phyloP scores from a whole-genome alignment of 2,888 invertebrate species.

The Ethmia dodecea region DNA sequence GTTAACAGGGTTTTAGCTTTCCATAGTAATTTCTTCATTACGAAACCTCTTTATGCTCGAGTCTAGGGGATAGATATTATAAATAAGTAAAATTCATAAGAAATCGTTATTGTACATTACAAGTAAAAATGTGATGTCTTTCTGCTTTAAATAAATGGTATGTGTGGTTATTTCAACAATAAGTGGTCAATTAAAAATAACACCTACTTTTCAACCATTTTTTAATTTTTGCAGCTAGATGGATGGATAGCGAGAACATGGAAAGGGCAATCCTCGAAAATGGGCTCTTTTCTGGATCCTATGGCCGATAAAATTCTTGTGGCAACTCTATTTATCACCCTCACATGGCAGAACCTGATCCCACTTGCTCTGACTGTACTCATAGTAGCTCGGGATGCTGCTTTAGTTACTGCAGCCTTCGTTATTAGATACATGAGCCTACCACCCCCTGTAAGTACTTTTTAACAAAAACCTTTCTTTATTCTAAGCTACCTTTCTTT shows the following conservation, averaged over 20 bases:
- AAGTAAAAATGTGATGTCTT: too few relatives aligned
- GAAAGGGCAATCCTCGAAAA: slow-evolving; percentile 92
- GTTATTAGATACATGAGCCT: slow-evolving; percentile 94
- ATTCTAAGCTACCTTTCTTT: too few relatives aligned
- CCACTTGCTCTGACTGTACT: slow-evolving; percentile 88
- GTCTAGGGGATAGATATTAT: too few relatives aligned
- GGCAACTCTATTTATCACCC: slow-evolving; percentile 90
- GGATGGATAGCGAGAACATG: slow-evolving; percentile 97
- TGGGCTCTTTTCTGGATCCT: slow-evolving; percentile 97
- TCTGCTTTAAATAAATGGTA: too few relatives aligned
- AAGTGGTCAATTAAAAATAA: too few relatives aligned
- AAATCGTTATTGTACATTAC: too few relatives aligned
- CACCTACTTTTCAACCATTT: neutral
- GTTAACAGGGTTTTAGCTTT: too few relatives aligned
- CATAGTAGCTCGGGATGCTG: slow-evolving; percentile 90
- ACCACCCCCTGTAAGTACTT: slow-evolving; percentile 87
- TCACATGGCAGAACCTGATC: slow-evolving; percentile 91
- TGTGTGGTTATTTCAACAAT: too few relatives aligned
- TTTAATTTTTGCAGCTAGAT: slow-evolving; percentile 82
- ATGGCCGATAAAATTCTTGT: slow-evolving; percentile 97
- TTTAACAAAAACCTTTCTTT: too few relatives aligned
- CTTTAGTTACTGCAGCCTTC: slow-evolving; percentile 90
- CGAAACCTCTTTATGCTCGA: too few relatives aligned
- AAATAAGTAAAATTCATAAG: too few relatives aligned
- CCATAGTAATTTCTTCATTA: too few relatives aligned